Conservation (phyloP, 2,113 vertebrate genomes). For the Halichoerus grypus region DNA sequence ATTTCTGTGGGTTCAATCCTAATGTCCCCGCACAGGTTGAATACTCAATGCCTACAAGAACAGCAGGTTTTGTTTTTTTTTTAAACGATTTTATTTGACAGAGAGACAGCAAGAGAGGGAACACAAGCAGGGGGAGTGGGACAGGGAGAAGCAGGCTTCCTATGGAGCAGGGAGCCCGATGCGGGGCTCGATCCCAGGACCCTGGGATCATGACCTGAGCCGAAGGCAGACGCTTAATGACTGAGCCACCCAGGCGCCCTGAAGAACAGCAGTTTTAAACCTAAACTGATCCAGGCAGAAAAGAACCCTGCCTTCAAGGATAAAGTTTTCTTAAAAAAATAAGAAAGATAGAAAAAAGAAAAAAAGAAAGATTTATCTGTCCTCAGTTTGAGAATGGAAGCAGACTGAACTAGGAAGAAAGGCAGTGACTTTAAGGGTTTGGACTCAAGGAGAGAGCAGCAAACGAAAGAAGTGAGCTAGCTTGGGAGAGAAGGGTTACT, state of each 20-base stretch:
- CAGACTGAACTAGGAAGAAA: slow-evolving; percentile 25
- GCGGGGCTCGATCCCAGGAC: too few relatives aligned
- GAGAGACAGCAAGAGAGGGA: too few relatives aligned
- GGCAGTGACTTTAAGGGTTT: not conserved
- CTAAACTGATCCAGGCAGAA: not conserved
- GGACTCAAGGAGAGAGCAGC: not conserved
- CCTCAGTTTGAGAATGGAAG: not conserved
- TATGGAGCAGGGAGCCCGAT: too few relatives aligned
- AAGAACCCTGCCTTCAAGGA: not conserved
- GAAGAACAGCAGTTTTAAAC: not conserved
- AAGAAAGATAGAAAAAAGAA: too few relatives aligned
- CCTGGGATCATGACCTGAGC: too few relatives aligned
- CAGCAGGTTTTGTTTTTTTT: not conserved
- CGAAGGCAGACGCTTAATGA: too few relatives aligned
- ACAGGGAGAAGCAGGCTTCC: too few relatives aligned
- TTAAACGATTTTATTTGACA: too few relatives aligned
- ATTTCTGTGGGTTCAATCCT: not conserved
- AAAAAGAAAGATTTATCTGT: not conserved
- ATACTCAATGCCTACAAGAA: not conserved
- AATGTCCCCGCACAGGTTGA: not conserved
- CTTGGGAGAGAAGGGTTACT: not conserved
- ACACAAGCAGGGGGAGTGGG: too few relatives aligned
- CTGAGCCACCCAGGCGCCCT: too few relatives aligned
- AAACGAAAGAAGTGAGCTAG: not conserved
- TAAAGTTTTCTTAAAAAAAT: not conserved